Evolutionary conservation across 1,140 invertebrate genomes (phyloP).

Genomic region (Archivesica marissinica): DNA sequence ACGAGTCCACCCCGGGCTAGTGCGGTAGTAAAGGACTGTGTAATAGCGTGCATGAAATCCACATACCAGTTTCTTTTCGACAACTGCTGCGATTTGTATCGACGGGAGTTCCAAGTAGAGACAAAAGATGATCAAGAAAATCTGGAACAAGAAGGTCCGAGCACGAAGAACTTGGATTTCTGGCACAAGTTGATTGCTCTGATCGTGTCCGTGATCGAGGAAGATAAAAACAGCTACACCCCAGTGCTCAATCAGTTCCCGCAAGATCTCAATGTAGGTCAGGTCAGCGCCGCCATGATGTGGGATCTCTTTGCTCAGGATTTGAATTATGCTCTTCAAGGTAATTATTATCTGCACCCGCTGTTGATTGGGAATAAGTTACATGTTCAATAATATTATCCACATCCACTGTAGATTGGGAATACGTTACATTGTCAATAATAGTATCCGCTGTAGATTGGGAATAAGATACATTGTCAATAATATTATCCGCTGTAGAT

Average conservation of each 20-base stretch:
- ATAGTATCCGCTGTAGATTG: too few relatives aligned
- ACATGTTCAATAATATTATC: too few relatives aligned
- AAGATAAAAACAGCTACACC: constrained; percentile 99
- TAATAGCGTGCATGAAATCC: constrained; percentile 98
- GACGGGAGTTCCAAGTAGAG: constrained; percentile 92
- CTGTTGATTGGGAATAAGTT: too few relatives aligned
- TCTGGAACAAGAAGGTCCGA: constrained; percentile 78
- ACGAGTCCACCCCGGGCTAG: constrained; percentile 98
- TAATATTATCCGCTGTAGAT: too few relatives aligned
- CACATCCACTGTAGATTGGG: too few relatives aligned
- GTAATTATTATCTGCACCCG: constrained; percentile 71
- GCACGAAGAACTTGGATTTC: constrained; percentile 92
- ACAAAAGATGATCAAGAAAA: constrained; percentile 83
- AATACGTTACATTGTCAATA: too few relatives aligned
- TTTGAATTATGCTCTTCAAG: constrained; percentile 98
- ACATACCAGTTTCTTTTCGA: constrained; percentile 99
- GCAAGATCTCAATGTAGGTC: constrained; percentile 87
- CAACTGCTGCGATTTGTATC: constrained; percentile 98
- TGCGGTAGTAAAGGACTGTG: constrained; percentile 99
- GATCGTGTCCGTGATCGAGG: constrained; percentile 99
- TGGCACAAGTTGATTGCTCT: constrained; percentile 99
- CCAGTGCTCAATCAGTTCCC: constrained; percentile 98
- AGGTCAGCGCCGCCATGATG: constrained; percentile 98
- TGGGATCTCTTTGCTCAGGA: constrained; percentile 99
- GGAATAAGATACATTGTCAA: too few relatives aligned